A percentile compares a stretch with the other conserved stretches of the same genome.
Conservation (phyloP, 2,797 vertebrate species). For the Scolopax bukidnonensis region DNA sequence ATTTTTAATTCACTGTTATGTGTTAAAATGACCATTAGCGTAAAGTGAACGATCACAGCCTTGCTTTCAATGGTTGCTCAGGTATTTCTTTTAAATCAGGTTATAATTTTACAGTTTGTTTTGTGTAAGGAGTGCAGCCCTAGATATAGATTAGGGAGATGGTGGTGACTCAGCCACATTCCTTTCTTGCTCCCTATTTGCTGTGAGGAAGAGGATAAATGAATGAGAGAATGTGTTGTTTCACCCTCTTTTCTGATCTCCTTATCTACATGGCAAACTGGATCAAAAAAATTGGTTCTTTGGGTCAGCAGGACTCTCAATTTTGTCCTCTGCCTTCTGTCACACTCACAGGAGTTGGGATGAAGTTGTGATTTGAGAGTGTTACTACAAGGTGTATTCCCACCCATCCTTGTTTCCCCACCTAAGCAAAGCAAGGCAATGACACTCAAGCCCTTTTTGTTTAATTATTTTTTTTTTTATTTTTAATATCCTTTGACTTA, state of each 20-base stretch:
- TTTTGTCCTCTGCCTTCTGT: neutral
- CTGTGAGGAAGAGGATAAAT: neutral
- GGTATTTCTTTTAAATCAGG: slow-evolving; percentile 21
- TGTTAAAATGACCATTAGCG: slow-evolving; percentile 65
- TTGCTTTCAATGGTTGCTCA: slow-evolving; percentile 40
- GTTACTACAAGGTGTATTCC: neutral
- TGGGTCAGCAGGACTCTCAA: neutral
- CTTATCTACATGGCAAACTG: neutral
- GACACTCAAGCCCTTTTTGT: neutral
- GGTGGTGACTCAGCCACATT: neutral
- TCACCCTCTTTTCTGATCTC: neutral
- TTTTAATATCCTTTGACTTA: neutral
- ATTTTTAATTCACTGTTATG: slow-evolving; percentile 71
- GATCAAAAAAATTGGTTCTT: neutral
- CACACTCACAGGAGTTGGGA: neutral
- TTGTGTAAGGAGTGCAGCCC: neutral
- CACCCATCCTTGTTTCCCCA: neutral
- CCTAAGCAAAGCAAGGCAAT: neutral
- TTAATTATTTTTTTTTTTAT: neutral
- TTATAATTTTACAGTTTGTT: slow-evolving; percentile 33
- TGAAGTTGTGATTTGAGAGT: rapidly evolving
- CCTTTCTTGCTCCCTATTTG: neutral
- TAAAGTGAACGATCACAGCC: slow-evolving; percentile 2
- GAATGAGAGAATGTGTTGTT: neutral
- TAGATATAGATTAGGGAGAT: neutral